Conservation (phyloP, 1,140 invertebrate genomes). For the Drosophila elegans region DNA sequence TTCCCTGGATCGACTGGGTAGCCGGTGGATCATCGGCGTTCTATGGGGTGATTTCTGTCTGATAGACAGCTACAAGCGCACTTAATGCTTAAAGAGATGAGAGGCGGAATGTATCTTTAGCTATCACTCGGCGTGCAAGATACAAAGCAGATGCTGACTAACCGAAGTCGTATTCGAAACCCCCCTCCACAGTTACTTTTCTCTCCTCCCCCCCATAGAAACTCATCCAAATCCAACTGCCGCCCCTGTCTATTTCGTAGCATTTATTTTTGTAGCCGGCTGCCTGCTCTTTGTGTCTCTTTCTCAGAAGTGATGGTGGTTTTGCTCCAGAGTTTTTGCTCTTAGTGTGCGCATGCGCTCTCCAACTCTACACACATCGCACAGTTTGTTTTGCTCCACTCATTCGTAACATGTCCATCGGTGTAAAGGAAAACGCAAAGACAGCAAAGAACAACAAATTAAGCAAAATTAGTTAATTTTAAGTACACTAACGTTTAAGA, state of each 20-base stretch:
- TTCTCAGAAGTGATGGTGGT: constrained; percentile 4
- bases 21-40: constrained; percentile 28
- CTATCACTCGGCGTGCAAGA: constrained; percentile 54
- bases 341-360: constrained; percentile 61
- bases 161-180: neutral
- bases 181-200: neutral
- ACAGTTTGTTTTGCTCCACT: constrained; percentile 71
- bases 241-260: constrained; percentile 48
- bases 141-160: constrained; percentile 71
- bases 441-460: too few species aligned
- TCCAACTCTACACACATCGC: constrained; percentile 64
- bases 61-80: constrained; percentile 70
- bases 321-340: constrained; percentile 7
- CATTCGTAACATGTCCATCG: constrained; percentile 64
- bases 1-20: constrained; percentile 9
- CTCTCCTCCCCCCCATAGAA: neutral
- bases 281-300: constrained; percentile 8
- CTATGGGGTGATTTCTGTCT: constrained; percentile 44
- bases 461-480: too few species aligned
- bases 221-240: constrained; percentile 20
- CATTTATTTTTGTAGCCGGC: constrained; percentile 63
- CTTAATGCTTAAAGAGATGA: constrained; percentile 58
- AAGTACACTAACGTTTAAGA: too few species aligned
- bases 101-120: constrained; percentile 40
- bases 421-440: neutral